These are phyloP conservation scores for Phorcus lineatus DNA, from an alignment of 2,888 invertebrate genomes.

Conservation along the genomic window DNA sequence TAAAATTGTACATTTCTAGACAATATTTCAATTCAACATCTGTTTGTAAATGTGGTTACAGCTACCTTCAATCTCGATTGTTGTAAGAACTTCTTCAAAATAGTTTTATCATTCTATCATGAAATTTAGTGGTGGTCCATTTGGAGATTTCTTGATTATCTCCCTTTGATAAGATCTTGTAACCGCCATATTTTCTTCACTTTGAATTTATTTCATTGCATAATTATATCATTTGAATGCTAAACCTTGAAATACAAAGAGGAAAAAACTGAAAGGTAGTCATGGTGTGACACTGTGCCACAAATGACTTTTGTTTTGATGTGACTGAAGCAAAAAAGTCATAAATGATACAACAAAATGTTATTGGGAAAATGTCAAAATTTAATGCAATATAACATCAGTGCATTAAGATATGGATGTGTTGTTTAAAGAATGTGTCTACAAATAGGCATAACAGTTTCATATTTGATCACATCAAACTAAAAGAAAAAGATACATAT, in stretches of 20 bases:
- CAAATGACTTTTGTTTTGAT: slow-evolving; percentile 3
- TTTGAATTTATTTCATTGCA: too few species aligned
- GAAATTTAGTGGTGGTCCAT: neutral
- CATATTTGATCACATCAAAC: too few species aligned
- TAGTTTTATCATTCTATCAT: neutral
- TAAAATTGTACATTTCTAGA: neutral
- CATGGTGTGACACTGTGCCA: neutral
- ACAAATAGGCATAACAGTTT: too few species aligned
- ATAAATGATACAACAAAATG: neutral
- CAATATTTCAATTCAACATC: slow-evolving; percentile 12
- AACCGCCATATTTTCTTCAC: neutral
- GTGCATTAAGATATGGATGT: too few species aligned
- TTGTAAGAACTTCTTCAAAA: slow-evolving; percentile 4
- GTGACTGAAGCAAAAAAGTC: neutral
- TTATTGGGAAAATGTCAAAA: neutral
- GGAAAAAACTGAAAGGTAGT: neutral
- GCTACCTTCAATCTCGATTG: neutral
- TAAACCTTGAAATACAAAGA: too few species aligned
- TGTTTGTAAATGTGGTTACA: slow-evolving; percentile 6
- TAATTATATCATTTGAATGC: too few species aligned
- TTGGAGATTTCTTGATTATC: neutral
- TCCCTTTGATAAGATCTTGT: neutral
- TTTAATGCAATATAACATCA: too few species aligned
- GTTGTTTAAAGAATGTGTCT: too few species aligned
- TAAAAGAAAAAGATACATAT: too few species aligned